Base-by-base conservation (phyloP, 2,113 vertebrate genomes). In the Lycaon pictus region DNA sequence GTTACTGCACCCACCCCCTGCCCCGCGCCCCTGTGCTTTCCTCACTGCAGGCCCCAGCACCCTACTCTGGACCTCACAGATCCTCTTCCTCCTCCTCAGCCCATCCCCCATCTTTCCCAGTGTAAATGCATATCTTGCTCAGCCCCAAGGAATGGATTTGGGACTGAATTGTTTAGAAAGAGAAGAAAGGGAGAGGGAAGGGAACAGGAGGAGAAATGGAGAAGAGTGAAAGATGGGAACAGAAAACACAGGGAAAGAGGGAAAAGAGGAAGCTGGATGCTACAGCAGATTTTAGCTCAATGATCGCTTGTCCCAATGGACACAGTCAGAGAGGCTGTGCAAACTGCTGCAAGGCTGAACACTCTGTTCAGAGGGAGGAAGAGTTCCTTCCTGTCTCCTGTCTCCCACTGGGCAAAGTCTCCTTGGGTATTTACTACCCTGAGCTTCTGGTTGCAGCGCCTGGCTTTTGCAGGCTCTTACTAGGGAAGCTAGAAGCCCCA, bases 21-120 rank as follows among this genome's bases (percentile, higher is more conserved):
- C 9, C 19, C 25, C 1, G 7, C 2, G 10, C 51, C 20, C 4
- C 0, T 3, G 25, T 55, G 48, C 13, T 72, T 9, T 35, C 48
- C 76, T 83, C 55, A 4, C 6, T 60, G 37, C 55, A 48, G 20
- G 13, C 20, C 25, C 27, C 13, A 1, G 48, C 1, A 1, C 80
- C 35, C 58, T 60, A 55, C 7, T 55, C 32, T 35, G 19, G 62
- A 11, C 25, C 51, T 7, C 20, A 1, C 3, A 1, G 37, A 2
- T 29, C 2, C 23, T 0, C 22, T 84, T 67, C 29, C 29, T 58
- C 67, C 60, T 85, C 25, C n/a, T 55, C 35, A 58, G 1, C 5
- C 22, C 58, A 9, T 11, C 12, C 11, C 19, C 16, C 11, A 19
- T 9, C 11, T 17, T 11, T 77, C 11, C 8, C 72, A 58, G 27